Evolutionary conservation across 1,140 invertebrate species (phyloP).

Genomic region (Drosophila pseudoobscura): DNA sequence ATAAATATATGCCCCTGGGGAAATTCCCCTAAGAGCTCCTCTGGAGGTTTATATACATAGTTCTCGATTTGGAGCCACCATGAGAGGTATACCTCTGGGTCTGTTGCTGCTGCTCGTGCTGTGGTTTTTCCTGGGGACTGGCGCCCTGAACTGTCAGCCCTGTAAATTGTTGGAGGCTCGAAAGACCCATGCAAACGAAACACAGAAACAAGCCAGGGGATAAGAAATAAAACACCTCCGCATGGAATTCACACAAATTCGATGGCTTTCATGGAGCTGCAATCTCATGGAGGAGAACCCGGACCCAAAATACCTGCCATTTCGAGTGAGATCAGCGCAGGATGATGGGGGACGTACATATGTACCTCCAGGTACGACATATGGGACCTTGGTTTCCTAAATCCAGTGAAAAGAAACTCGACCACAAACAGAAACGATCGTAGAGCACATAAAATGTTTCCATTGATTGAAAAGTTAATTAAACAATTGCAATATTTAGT

Average conservation of each 20-base stretch:
- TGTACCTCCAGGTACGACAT: no score
- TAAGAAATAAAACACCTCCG: not conserved
- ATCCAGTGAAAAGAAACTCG: no score
- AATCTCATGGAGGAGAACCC: no score
- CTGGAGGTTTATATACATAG: conserved; percentile 25
- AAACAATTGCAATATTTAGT: no score
- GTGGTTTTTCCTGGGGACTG: not conserved
- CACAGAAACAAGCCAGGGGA: conserved; percentile 14
- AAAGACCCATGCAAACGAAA: conserved; percentile 57
- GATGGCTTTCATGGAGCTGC: no score
- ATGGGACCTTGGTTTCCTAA: no score
- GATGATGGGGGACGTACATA: no score
- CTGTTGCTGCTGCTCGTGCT: conserved; percentile 25
- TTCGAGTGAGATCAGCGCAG: no score
- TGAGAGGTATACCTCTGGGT: conserved; percentile 44
- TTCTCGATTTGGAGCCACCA: conserved; percentile 52
- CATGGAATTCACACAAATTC: not conserved
- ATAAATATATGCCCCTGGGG: conserved; percentile 38
- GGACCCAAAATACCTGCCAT: no score
- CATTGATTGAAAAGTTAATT: no score
- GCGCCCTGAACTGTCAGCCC: conserved; percentile 67
- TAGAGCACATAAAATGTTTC: no score
- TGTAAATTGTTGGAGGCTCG: conserved; percentile 73
- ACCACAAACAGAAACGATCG: no score
- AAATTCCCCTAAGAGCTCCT: conserved; percentile 51